Percentiles rank a stretch among this genome's conserved stretches.
Evolutionary conservation across 1,140 invertebrate genomes (phyloP).

Genomic region (Hetaerina americana): DNA sequence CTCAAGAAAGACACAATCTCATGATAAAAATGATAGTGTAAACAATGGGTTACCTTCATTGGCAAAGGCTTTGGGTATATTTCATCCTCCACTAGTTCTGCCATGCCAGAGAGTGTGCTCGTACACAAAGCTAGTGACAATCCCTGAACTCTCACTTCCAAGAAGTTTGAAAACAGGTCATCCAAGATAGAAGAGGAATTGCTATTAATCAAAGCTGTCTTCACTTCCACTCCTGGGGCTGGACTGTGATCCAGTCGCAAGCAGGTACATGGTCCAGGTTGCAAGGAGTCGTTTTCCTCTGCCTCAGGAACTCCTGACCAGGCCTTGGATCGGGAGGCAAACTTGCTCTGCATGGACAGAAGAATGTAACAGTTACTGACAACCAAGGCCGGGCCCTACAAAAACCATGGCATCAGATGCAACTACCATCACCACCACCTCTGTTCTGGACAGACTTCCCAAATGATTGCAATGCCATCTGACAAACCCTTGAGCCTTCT

Average conservation of each 20-base stretch:
- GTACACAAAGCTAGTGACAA: background rate
- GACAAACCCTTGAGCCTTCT: too few relatives aligned
- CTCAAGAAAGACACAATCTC: too few relatives aligned
- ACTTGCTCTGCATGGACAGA: background rate
- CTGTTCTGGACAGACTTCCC: background rate
- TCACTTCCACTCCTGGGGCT: background rate
- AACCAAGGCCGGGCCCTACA: background rate
- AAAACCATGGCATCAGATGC: background rate
- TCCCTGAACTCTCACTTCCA: background rate
- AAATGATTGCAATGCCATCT: too few relatives aligned
- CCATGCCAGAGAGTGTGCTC: background rate
- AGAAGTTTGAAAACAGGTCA: background rate
- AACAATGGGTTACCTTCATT: background rate
- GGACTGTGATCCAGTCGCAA: background rate
- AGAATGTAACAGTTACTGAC: background rate
- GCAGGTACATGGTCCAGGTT: background rate
- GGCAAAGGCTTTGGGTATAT: background rate
- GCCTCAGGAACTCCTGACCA: background rate
- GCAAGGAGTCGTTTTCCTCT: background rate
- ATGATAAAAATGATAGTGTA: too few relatives aligned
- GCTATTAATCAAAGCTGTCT: background rate
- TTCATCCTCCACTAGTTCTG: background rate
- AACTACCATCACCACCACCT: background rate
- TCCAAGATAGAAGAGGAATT: background rate
- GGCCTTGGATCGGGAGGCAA: background rate